Evolutionary conservation across 2,797 vertebrate genomes (phyloP).

Genomic region (Acridotheres tristis): DNA sequence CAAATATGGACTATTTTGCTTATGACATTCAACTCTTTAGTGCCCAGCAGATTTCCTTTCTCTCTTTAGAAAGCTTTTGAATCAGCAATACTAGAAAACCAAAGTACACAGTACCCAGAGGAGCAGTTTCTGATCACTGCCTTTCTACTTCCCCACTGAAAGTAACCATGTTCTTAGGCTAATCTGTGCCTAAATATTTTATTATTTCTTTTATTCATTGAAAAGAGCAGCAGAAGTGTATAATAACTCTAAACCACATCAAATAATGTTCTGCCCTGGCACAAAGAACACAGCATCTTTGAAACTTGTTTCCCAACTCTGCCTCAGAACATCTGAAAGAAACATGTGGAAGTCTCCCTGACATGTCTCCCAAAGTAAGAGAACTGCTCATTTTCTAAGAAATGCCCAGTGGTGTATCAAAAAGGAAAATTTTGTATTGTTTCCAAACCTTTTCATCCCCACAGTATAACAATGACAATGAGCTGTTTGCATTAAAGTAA

Average conservation of each 20-base stretch:
- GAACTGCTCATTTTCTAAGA: background rate
- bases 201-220: background rate
- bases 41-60: constrained; percentile 9
- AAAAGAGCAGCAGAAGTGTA: background rate
- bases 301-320: background rate
- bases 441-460: background rate
- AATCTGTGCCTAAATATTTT: constrained; percentile 20
- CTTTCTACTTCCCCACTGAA: background rate
- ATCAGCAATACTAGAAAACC: background rate
- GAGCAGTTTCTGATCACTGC: constrained; percentile 16
- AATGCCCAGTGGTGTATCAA: background rate
- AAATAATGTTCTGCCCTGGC: background rate
- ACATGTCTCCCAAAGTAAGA: fast-evolving
- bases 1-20: constrained; percentile 20
- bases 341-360: background rate
- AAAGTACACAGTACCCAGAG: constrained; percentile 7
- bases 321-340: background rate
- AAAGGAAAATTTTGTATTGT: background rate
- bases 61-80: constrained; percentile 28
- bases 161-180: constrained; percentile 5
- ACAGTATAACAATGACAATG: background rate
- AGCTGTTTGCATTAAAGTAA: background rate
- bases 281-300: background rate
- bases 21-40: background rate
- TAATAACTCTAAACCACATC: background rate